Conservation (phyloP, 37 sponge, comb jelly and placozoan species). For the Aphrocallistes beatrix region DNA sequence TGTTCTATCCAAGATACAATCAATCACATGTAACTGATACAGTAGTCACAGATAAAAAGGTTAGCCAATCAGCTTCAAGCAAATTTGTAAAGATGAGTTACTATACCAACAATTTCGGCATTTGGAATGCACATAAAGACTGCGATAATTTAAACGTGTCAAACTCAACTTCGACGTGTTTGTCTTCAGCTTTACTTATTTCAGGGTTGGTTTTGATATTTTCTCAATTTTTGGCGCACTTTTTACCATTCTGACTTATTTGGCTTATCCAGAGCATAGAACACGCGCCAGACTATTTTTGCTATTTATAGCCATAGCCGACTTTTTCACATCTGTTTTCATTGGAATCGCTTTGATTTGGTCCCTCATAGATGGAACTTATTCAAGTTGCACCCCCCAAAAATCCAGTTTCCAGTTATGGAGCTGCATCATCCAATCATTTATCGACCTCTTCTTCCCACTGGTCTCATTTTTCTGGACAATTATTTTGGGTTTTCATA, state of each 20-base stretch:
- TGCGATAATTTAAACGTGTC: not conserved
- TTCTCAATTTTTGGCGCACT: not conserved
- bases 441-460: not conserved
- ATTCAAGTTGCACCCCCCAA: not conserved
- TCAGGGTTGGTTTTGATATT: not conserved
- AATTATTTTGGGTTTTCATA: not conserved
- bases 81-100: no score
- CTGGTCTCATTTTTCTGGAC: not conserved
- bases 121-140: slow-evolving; percentile 1
- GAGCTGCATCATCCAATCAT: not conserved
- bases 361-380: not conserved
- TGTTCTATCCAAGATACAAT: no score
- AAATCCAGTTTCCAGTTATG: not conserved
- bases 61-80: no score
- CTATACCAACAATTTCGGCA: no score
- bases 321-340: not conserved
- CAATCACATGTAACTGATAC: no score
- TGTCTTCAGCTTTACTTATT: not conserved
- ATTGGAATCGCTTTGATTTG: not conserved
- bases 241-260: not conserved
- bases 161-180: not conserved
- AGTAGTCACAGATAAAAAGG: no score
- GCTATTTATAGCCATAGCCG: not conserved
- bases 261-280: not conserved
- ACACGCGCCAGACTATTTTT: not conserved